phyloP scores from a whole-genome alignment of 2,888 invertebrate genomes.

The Drosophila hawaiiensis region DNA sequence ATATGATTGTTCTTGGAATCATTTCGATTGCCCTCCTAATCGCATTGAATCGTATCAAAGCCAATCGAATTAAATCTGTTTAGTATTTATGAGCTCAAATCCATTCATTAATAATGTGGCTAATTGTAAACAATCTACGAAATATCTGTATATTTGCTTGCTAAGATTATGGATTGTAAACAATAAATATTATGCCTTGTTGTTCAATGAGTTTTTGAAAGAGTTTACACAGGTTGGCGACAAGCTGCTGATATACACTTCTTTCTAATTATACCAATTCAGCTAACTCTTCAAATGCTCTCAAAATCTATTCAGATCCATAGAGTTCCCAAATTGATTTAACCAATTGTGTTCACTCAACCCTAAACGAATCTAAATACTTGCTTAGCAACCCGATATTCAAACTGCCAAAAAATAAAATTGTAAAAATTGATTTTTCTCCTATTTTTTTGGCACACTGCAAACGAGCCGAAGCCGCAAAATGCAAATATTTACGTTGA shows the following conservation, averaged over 20 bases:
- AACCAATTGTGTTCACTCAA: not conserved
- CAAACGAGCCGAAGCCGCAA: slow-evolving; percentile 34
- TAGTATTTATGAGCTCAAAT: slow-evolving; percentile 54
- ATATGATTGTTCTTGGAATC: slow-evolving; percentile 20
- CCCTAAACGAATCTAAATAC: not conserved
- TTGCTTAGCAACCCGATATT: slow-evolving; percentile 37
- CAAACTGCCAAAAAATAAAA: slow-evolving; percentile 1
- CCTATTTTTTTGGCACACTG: slow-evolving; percentile 8
- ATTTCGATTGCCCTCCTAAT: slow-evolving; percentile 43
- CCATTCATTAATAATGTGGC: slow-evolving; percentile 60
- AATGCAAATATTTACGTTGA: slow-evolving; percentile 66
- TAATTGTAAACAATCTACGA: slow-evolving; percentile 49
- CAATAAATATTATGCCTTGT: slow-evolving; percentile 50
- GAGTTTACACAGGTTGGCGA: slow-evolving; percentile 60
- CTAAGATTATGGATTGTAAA: slow-evolving; percentile 52
- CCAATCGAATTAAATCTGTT: slow-evolving; percentile 44
- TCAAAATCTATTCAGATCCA: not conserved
- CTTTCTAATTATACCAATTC: not conserved
- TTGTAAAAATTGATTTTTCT: slow-evolving; percentile 15
- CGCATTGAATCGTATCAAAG: slow-evolving; percentile 30
- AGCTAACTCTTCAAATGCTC: not conserved
- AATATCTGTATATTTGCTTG: slow-evolving; percentile 48
- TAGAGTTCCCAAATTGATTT: not conserved
- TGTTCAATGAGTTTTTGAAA: slow-evolving; percentile 53
- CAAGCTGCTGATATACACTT: slow-evolving; percentile 40